Evolutionary conservation across 2,113 vertebrate genomes (phyloP).

Genomic region (Rhynchomys soricoides): DNA sequence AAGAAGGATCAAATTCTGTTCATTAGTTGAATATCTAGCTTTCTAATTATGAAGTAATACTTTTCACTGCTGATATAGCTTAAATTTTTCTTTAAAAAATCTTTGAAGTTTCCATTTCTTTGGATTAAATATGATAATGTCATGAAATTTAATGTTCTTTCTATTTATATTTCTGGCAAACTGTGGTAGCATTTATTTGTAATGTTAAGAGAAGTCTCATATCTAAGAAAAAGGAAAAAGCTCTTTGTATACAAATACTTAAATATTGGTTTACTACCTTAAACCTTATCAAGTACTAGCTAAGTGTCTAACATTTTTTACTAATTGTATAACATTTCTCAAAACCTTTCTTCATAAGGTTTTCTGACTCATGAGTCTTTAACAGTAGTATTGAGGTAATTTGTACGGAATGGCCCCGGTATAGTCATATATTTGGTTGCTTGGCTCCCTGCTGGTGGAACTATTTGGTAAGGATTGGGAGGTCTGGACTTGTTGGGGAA

Average conservation of each 20-base stretch:
- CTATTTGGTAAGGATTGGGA: fast-evolving
- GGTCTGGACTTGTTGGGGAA: background rate
- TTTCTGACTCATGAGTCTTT: background rate
- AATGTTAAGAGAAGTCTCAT: background rate
- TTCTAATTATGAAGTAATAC: slow-evolving; percentile 55
- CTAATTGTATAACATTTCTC: background rate
- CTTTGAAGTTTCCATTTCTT: slow-evolving; percentile 10
- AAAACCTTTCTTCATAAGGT: background rate
- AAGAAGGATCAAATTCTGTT: slow-evolving; percentile 53
- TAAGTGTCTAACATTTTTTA: background rate
- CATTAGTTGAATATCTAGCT: slow-evolving; percentile 54
- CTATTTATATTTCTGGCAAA: background rate
- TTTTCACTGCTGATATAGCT: slow-evolving; percentile 20
- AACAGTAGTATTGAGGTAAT: background rate
- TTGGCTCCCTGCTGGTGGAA: background rate
- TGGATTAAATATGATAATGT: slow-evolving; percentile 3
- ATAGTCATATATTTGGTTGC: background rate
- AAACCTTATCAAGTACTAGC: background rate
- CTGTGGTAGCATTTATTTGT: background rate
- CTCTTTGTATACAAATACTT: background rate
- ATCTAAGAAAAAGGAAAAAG: slow-evolving; percentile 27
- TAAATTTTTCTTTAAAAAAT: background rate
- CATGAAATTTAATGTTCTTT: slow-evolving; percentile 68
- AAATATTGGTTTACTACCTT: slow-evolving; percentile 14
- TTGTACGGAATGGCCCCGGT: background rate